These are phyloP conservation scores for Smutsia gigantea DNA, from an alignment of 2,797 vertebrate genomes.

Conservation along the genomic window DNA sequence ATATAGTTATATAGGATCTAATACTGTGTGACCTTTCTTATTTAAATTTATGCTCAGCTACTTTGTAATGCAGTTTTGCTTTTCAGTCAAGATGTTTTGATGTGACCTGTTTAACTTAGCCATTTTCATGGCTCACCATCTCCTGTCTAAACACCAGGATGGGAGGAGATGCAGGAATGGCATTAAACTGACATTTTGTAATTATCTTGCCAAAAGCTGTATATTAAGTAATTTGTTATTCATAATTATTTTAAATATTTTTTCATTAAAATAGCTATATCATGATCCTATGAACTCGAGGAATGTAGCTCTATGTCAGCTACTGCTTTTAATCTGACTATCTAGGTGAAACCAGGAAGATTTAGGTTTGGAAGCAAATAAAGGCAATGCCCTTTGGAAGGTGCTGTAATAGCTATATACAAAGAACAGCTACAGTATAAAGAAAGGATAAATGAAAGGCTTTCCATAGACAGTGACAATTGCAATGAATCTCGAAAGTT, in stretches of 20 bases:
- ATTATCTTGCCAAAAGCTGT: neutral
- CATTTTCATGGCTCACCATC: neutral
- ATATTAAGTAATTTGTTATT: conserved; percentile 27
- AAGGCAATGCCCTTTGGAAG: neutral
- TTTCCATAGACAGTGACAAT: neutral
- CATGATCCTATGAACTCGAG: neutral
- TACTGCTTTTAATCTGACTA: neutral
- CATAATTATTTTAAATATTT: neutral
- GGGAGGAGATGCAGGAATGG: neutral
- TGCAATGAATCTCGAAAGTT: neutral
- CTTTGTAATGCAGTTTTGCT: neutral
- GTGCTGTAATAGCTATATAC: neutral
- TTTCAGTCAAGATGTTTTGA: neutral
- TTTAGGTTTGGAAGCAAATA: conserved; percentile 14
- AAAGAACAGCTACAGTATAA: neutral
- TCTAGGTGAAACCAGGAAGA: neutral
- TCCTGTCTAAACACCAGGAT: neutral
- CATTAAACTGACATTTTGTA: neutral
- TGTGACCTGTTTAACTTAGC: neutral
- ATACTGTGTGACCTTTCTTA: neutral
- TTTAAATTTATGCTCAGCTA: neutral
- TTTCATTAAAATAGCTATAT: neutral
- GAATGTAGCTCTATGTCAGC: neutral
- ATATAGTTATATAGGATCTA: neutral
- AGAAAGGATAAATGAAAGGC: neutral